Evolutionary conservation across 1,140 invertebrate species (phyloP).

Genomic region (Heliconius eleuchia): DNA sequence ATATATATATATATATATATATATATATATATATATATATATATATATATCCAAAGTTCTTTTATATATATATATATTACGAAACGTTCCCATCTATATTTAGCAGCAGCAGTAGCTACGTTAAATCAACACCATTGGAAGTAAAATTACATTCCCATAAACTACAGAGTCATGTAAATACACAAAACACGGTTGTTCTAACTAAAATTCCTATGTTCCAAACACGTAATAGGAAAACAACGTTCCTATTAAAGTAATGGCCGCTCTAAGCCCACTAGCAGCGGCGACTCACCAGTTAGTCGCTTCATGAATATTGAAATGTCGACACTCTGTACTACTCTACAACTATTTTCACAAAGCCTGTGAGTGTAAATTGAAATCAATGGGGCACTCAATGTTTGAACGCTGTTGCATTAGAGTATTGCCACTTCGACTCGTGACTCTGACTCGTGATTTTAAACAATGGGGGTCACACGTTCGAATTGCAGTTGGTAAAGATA

Average conservation of each 20-base stretch:
- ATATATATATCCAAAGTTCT: too few relatives aligned
- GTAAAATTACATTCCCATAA: background rate
- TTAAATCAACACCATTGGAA: background rate
- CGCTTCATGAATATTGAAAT: slow-evolving; percentile 33
- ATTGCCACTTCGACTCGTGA: slow-evolving; percentile 2
- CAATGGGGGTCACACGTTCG: too few relatives aligned
- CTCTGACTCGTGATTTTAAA: background rate
- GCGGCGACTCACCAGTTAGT: slow-evolving; percentile 29
- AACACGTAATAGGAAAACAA: slow-evolving; percentile 18
- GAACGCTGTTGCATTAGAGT: background rate
- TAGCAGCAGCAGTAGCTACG: too few relatives aligned
- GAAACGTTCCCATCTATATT: background rate
- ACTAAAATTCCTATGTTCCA: slow-evolving; percentile 13
- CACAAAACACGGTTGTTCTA: slow-evolving; percentile 8
- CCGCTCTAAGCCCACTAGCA: slow-evolving; percentile 22
- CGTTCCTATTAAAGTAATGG: slow-evolving; percentile 17
- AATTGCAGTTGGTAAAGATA: too few relatives aligned
- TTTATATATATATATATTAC: background rate
- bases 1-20: too few relatives aligned
- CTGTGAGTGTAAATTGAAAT: slow-evolving; percentile 12
- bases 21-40: too few relatives aligned
- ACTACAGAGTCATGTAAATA: background rate
- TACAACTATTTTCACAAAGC: slow-evolving; percentile 28
- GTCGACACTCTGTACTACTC: slow-evolving; percentile 4
- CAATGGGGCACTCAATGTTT: slow-evolving; percentile 8